Evolutionary conservation across 2,888 invertebrate species (phyloP), one percentile per base, ranked within the genome.

Genomic region (Trachelus troglodyta): DNA sequence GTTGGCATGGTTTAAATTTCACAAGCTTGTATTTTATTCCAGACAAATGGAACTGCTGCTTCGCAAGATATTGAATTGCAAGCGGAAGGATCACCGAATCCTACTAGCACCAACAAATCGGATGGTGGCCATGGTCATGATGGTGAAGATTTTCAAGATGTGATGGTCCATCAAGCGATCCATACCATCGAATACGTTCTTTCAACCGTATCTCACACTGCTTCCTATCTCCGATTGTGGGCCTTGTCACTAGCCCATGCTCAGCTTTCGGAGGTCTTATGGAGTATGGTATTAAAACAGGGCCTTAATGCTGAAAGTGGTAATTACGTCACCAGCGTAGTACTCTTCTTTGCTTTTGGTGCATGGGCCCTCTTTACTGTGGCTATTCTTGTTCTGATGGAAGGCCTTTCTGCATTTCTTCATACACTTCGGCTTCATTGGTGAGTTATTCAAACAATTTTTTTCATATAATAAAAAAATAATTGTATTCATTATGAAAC

Each of bases 111-210:
- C 85, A 93, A 93, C 82, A 93, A 93, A 11, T 91, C 93, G 11
- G 75, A 71, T 4, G 82, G 79, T 12, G 74, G 73, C 40, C 82
- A 85, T 23, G 82, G 83, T 6, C 81, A 85, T 34, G 74, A 73
- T 30, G 74, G 31, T 15, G 93, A 93, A 0, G 93, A 85, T 80
- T 95, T 98, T 92, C 94, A 96, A 83, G 98, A 98, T 90, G 92
- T 98, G 85, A 96, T 97, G 93, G 98, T 99, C 87, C 96, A 98
- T 91, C 98, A 98, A 90, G 96, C 95, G 31, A 99, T 99, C 87
- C 98, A 99, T 92, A 99, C 99, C 1, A 98, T 99, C 81, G 99
- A 99, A 93, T 99, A 97, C 89, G 97, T 98, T 82, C 94, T 99
- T 82, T 98, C 98, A 87, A 98, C 98, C 79, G 96, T 99, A 84